Conservation (phyloP, 1,140 invertebrate genomes). For the Pinna nobilis region DNA sequence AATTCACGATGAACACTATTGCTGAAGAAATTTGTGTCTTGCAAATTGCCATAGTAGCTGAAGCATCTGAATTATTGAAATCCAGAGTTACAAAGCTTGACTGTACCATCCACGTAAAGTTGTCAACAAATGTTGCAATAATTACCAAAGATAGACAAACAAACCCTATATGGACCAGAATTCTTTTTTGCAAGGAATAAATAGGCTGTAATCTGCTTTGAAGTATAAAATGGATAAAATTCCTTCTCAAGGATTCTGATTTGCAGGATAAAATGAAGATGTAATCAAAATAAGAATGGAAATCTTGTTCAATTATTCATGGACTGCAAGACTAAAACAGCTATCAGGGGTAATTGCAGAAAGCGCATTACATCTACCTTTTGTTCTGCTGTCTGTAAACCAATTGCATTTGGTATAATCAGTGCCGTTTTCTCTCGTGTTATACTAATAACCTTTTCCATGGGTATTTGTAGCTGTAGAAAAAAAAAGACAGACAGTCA, state of each 20-base stretch:
- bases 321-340: neutral
- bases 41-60: no score
- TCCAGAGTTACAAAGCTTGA: no score
- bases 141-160: no score
- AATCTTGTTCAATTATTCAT: neutral
- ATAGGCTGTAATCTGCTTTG: no score
- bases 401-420: constrained; percentile 92
- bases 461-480: constrained; percentile 77
- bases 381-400: constrained; percentile 87
- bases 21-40: no score
- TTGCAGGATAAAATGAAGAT: neutral
- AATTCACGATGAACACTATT: no score
- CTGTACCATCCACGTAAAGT: no score
- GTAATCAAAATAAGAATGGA: neutral
- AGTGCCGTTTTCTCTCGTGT: constrained; percentile 93
- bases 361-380: constrained; percentile 76
- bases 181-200: no score
- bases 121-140: no score
- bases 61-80: no score
- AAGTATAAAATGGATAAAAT: no score
- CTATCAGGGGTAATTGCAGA: neutral
- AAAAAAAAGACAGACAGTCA: constrained; percentile 26
- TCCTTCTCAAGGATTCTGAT: neutral
- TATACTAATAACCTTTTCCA: constrained; percentile 86
- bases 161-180: no score